Conservation (phyloP, 2,113 vertebrate genomes). For the Passer montanus region DNA sequence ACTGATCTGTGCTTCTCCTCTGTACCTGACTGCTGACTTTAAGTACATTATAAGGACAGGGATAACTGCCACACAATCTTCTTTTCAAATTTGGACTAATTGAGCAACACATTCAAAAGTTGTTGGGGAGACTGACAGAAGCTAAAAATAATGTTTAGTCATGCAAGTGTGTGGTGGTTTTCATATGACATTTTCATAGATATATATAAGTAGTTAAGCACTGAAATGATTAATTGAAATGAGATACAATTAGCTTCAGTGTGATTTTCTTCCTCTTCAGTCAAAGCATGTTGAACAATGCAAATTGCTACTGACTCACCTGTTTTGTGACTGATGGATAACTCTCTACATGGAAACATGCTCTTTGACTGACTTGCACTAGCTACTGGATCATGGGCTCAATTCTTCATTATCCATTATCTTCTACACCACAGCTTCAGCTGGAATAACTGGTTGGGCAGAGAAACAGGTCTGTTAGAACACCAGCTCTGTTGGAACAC, state of each 20-base stretch:
- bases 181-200: background rate
- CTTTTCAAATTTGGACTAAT: background rate
- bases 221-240: background rate
- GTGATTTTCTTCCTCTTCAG: background rate
- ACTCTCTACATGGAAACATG: background rate
- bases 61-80: background rate
- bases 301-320: background rate
- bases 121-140: background rate
- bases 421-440: background rate
- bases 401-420: background rate
- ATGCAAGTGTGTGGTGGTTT: background rate
- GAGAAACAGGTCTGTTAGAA: background rate
- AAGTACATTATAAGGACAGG: background rate
- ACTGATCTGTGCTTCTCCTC: background rate
- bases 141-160: background rate
- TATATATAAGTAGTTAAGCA: background rate
- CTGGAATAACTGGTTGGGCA: background rate
- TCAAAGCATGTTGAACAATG: background rate
- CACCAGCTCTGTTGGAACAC: background rate
- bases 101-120: background rate
- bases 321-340: background rate
- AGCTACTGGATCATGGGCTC: background rate
- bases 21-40: background rate
- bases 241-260: background rate
- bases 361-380: background rate